These are phyloP conservation scores for Pachyseris speciosa DNA, from an alignment of 64 coral and sea anemone genomes.

Conservation along the genomic window DNA sequence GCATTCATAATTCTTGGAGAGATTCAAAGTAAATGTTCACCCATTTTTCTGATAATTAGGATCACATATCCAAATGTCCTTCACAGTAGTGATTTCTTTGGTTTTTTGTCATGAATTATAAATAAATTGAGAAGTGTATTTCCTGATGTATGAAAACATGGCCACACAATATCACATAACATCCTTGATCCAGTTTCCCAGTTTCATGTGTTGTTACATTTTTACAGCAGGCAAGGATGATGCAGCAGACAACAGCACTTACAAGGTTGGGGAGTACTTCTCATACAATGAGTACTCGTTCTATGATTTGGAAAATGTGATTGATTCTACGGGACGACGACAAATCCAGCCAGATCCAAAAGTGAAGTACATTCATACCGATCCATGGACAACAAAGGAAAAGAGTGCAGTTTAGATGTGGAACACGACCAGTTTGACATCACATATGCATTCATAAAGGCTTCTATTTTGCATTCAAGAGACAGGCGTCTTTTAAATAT, in stretches of 20 bases:
- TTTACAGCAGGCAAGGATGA: conserved; percentile 5
- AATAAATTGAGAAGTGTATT: no score
- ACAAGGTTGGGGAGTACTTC: conserved; percentile 83
- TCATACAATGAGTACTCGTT: conserved; percentile 80
- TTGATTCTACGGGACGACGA: conserved; percentile 57
- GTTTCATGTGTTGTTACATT: not conserved
- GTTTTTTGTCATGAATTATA: no score
- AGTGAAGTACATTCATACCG: conserved; percentile 67
- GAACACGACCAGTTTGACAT: no score
- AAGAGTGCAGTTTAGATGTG: not conserved
- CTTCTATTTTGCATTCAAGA: not conserved
- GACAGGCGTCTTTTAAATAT: not conserved
- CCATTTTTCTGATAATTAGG: no score
- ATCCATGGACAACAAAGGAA: conserved; percentile 79
- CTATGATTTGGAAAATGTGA: conserved; percentile 80
- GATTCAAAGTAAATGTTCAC: no score
- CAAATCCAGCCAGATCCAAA: conserved; percentile 83
- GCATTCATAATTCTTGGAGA: no score
- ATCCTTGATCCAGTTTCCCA: not conserved
- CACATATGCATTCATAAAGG: not conserved
- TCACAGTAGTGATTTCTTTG: no score
- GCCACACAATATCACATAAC: no score
- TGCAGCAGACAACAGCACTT: conserved; percentile 50
- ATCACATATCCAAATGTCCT: no score
- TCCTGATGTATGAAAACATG: no score